Conservation (phyloP, 2,797 vertebrate species). For the Chrosomus eos region DNA sequence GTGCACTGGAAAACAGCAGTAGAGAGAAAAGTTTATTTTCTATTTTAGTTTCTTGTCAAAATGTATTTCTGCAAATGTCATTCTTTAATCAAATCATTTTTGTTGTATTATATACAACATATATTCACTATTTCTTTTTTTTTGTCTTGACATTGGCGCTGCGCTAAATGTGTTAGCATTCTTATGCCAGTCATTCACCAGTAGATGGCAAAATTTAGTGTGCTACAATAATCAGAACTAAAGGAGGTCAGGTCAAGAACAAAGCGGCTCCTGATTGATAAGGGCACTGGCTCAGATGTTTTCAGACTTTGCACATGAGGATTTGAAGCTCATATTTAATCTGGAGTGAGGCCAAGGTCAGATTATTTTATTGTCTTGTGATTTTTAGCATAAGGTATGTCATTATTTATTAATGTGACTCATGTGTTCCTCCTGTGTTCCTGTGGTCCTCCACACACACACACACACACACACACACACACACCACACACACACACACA, state of each 20-base stretch:
- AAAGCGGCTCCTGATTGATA: neutral
- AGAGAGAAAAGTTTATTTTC: neutral
- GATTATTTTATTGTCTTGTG: constrained; percentile 22
- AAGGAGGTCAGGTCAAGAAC: neutral
- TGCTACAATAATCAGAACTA: neutral
- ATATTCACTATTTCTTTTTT: neutral
- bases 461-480: neutral
- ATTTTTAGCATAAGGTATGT: constrained; percentile 13
- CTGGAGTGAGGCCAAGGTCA: neutral
- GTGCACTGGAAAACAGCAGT: neutral
- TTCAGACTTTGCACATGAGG: neutral
- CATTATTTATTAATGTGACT: constrained; percentile 25
- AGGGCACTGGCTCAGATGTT: neutral
- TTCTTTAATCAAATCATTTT: neutral
- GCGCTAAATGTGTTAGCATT: neutral
- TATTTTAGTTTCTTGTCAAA: neutral
- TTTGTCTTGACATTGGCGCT: neutral
- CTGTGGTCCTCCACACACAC: too few relatives aligned
- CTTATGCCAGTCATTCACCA: neutral
- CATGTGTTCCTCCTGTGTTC: neutral
- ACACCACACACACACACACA: neutral
- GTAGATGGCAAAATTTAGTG: constrained; percentile 3
- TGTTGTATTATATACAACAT: neutral
- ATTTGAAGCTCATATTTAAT: neutral
- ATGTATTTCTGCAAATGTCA: neutral